Base-by-base conservation (phyloP, 1,140 invertebrate genomes). In the Drosophila sulfurigaster region DNA sequence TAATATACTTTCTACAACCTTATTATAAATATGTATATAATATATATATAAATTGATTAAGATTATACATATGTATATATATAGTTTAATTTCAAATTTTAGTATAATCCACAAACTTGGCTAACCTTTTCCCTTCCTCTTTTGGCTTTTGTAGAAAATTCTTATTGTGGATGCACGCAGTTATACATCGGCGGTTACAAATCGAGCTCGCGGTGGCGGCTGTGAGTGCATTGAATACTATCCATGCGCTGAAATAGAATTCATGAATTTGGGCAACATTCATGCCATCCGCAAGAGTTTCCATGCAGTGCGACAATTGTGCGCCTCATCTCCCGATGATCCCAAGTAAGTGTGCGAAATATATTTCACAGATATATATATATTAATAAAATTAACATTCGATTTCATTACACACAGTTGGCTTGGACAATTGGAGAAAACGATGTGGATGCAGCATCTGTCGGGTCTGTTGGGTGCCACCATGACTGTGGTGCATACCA, bases 201-300 rank as follows among this genome's bases (percentile, higher is more conserved):
- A 99, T 94, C 94, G 98, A 74, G 98, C 98, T 1, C 96, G 98
- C 68, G 98, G 98, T 32, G 99, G 99, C 54, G 99, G 99, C 20
- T 98, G 96, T 93, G 99, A 99, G 93, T 98, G 97, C 93, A 95
- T 96, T n/a, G 97, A 98, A 93, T 98, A 99, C 94, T 99, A 99
- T 94, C 95, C 96, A 0, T 96, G 95, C 83, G 97, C 97, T 88
- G 98, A 99, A 93, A 98, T 99, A 65, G 96, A 98, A 91, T 99
- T 99, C 92, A 99, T 99, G 98, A 97, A 97, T 93, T 93, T 99
- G 92, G 97, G 98, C 56, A 99, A 99, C 93, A 99, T 99, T 75
- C 98, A 99, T 93, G 96, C 96, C 58, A 97, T 99, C 83, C 94
- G 98, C 35, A 97, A 97, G 80, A 96, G 96, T 91, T 97, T 97